Base-by-base conservation (phyloP, 2,888 invertebrate genomes). In the Apamea crenata region DNA sequence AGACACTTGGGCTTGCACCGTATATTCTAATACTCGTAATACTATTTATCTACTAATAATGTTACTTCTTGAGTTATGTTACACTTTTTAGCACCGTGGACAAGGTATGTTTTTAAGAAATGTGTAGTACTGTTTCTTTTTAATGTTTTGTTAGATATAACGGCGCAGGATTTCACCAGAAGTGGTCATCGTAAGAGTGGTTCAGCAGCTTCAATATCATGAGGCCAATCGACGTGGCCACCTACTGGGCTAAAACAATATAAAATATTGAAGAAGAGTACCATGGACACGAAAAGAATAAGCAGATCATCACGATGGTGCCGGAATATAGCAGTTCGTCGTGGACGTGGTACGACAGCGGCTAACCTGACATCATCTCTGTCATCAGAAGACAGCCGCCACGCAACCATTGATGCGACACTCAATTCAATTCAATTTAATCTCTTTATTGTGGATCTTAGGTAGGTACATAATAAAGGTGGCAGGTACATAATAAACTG, bases 11-110 rank as follows among this genome's bases (percentile, higher is more conserved):
- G 81, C 59, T 83, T 77, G 72, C 63, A 81, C 69, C 73, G 81
- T 86, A 83, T 81, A 87, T 89, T 83, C 81, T 86, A 74, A 87
- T 89, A n/a, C n/a, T n/a, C n/a, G n/a, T n/a, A 82, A 81, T 83
- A 75, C 81, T 81, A 65, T 84, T 88, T 84, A 78, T 81, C 63
- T 74, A 53, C 50, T 82, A 75, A 84, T 80, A 69, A 66, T 10
- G 36, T 82, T 74, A 67, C 66, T 59, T 56, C 36, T 65, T 78
- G 47, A 74, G 67, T 72, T 66, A 79, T 56, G 50, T 67, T n/a
- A 32, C 36, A 65, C 32, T 73, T 36, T 70, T 56, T 63, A 40
- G 18, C 16, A 69, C 44, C 36, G 18, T 32, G 44, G 59, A 56
- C 36, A 65, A n/a, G 4, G 36, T 75, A 36, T 72, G 21, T 50